These are phyloP conservation scores for Megaceryle maxima DNA, from an alignment of 2,113 vertebrate species.

Conservation along the genomic window DNA sequence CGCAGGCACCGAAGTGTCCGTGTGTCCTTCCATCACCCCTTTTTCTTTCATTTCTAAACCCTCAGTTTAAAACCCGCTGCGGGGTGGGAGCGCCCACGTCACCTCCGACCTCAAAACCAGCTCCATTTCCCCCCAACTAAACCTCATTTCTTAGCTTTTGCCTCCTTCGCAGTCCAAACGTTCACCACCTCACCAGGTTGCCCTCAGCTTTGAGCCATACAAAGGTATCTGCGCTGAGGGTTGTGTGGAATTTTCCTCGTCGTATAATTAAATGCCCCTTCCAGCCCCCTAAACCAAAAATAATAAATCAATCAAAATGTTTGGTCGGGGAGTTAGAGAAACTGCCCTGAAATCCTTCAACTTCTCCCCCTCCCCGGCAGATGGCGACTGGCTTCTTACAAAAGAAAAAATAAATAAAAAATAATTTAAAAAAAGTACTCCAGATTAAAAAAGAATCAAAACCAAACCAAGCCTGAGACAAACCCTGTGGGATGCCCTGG, in stretches of 20 bases:
- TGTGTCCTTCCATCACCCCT: not conserved
- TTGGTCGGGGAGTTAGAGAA: rapidly evolving
- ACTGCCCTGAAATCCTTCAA: not conserved
- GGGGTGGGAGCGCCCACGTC: no score
- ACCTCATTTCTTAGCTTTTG: not conserved
- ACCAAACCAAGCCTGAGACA: not conserved
- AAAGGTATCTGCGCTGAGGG: not conserved
- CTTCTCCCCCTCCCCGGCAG: not conserved
- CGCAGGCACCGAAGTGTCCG: not conserved
- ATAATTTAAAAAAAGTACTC: not conserved
- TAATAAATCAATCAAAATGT: rapidly evolving
- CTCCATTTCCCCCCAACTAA: rapidly evolving
- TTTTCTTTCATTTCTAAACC: rapidly evolving
- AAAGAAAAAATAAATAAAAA: no score
- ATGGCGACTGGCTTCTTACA: not conserved
- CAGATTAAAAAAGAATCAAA: not conserved
- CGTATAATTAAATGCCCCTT: not conserved
- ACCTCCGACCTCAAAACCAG: not conserved
- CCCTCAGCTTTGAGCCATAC: rapidly evolving
- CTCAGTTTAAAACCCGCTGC: not conserved
- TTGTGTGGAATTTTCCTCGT: rapidly evolving
- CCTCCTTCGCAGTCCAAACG: rapidly evolving
- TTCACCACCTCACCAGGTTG: rapidly evolving
- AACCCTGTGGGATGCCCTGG: not conserved
- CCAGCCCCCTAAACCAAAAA: not conserved